phyloP scores from a whole-genome alignment of 2,113 vertebrate species.

The Anoplopoma fimbria region DNA sequence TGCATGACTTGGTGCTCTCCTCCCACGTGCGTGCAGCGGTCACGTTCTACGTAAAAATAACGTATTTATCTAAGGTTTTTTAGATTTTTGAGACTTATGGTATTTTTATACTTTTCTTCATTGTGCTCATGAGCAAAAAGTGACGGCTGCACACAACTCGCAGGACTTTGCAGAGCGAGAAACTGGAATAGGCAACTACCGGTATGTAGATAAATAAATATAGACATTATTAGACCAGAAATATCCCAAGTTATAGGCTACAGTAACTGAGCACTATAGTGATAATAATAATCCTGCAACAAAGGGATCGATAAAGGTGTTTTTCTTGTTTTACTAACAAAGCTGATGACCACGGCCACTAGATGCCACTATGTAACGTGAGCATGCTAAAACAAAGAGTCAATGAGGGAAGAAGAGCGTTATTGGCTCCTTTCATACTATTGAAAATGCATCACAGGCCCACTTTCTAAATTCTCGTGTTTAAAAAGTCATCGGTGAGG shows the following conservation, averaged over 20 bases:
- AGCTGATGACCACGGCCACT: neutral
- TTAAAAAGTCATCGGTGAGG: too few relatives aligned
- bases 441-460: neutral
- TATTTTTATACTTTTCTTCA: neutral
- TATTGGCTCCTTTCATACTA: neutral
- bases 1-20: too few relatives aligned
- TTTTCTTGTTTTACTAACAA: neutral
- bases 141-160: too few relatives aligned
- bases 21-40: too few relatives aligned
- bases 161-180: too few relatives aligned
- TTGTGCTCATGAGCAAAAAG: neutral
- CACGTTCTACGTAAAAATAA: too few relatives aligned
- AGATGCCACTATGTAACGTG: neutral
- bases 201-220: too few relatives aligned
- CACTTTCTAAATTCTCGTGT: neutral
- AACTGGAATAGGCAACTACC: too few relatives aligned
- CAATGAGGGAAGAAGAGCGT: neutral
- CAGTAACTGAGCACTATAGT: too few relatives aligned
- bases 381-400: neutral
- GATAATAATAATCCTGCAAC: too few relatives aligned
- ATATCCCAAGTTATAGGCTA: neutral
- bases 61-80: neutral
- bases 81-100: neutral
- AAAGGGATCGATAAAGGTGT: neutral
- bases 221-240: too few relatives aligned